Percentiles rank a stretch among this genome's conserved stretches.
These are phyloP conservation scores for Macrophya annulata DNA, from an alignment of 2,888 invertebrate genomes.

Conservation along the genomic window DNA sequence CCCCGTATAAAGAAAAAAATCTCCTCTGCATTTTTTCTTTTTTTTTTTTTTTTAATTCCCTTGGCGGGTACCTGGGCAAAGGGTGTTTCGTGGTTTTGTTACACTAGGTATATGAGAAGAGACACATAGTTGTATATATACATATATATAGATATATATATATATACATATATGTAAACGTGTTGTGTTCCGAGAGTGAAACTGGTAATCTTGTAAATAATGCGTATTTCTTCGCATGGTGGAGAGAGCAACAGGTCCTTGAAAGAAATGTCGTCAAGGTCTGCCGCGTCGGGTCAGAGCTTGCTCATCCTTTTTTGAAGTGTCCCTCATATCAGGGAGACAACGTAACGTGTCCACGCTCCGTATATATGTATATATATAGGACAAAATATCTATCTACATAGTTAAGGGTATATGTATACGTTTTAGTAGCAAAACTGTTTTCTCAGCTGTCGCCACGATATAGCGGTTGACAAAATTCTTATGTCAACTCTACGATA, in stretches of 20 bases:
- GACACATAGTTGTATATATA: not conserved
- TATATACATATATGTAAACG: not conserved
- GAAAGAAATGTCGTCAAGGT: conserved; percentile 41
- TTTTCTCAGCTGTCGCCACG: conserved; percentile 3
- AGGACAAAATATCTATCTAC: not conserved
- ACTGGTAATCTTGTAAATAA: conserved; percentile 45
- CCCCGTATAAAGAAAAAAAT: not conserved
- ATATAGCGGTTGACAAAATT: not conserved
- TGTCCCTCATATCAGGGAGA: not conserved
- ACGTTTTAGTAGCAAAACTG: not conserved
- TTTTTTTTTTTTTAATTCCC: not conserved
- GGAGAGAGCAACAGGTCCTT: conserved; percentile 42
- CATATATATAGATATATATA: too few relatives aligned
- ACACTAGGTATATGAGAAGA: not conserved
- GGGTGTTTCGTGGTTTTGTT: conserved; percentile 45
- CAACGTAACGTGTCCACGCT: not conserved
- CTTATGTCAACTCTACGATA: not conserved
- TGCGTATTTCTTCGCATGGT: not conserved
- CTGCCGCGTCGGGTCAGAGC: conserved; percentile 13
- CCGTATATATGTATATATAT: too few relatives aligned
- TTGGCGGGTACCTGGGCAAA: conserved; percentile 24
- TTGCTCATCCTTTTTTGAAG: not conserved
- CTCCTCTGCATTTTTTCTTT: not conserved
- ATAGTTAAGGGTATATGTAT: not conserved
- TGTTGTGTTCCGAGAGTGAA: not conserved